Conservation (phyloP, 2,797 vertebrate species). For the Apogon hyalosoma region DNA sequence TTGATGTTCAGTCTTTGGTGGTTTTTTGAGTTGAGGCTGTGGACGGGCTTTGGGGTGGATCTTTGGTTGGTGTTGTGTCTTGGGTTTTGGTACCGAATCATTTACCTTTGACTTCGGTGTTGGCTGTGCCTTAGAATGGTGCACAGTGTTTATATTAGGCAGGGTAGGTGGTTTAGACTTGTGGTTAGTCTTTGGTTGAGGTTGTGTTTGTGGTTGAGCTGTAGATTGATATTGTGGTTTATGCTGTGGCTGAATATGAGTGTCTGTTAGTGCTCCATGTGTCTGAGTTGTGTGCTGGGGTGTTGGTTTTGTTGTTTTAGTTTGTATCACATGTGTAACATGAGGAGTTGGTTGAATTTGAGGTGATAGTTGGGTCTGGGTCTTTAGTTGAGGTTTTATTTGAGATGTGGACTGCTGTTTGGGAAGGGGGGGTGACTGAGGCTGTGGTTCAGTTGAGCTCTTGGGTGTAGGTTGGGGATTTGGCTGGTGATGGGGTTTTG, state of each 20-base stretch:
- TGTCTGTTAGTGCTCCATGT: conserved; percentile 19
- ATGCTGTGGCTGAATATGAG: conserved; percentile 14
- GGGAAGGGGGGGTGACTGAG: conserved; percentile 12
- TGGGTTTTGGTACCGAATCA: neutral
- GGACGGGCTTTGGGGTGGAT: conserved; percentile 1
- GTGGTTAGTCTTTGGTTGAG: conserved; percentile 3
- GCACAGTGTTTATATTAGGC: conserved; percentile 1
- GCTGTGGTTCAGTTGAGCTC: conserved; percentile 6
- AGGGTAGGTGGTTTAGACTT: conserved; percentile 8
- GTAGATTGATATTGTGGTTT: conserved; percentile 27
- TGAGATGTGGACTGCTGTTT: conserved; percentile 23
- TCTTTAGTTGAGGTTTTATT: conserved; percentile 21
- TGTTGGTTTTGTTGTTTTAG: conserved; percentile 6
- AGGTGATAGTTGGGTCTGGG: conserved; percentile 7
- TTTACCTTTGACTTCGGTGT: conserved; percentile 13
- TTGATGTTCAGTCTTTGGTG: conserved; percentile 31
- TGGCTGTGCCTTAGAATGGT: conserved; percentile 9
- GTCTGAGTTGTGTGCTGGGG: conserved; percentile 13
- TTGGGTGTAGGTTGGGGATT: conserved; percentile 30
- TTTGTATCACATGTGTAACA: conserved; percentile 3
- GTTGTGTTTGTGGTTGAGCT: conserved; percentile 31
- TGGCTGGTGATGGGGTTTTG: conserved; percentile 2
- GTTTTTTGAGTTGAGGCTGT: conserved; percentile 7
- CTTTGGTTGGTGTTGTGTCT: conserved; percentile 9
- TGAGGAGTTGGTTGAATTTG: conserved; percentile 16